Percentiles rank a stretch among this genome's conserved stretches.
phyloP scores from a whole-genome alignment of 2,888 invertebrate genomes.

The Ischnura elegans region DNA sequence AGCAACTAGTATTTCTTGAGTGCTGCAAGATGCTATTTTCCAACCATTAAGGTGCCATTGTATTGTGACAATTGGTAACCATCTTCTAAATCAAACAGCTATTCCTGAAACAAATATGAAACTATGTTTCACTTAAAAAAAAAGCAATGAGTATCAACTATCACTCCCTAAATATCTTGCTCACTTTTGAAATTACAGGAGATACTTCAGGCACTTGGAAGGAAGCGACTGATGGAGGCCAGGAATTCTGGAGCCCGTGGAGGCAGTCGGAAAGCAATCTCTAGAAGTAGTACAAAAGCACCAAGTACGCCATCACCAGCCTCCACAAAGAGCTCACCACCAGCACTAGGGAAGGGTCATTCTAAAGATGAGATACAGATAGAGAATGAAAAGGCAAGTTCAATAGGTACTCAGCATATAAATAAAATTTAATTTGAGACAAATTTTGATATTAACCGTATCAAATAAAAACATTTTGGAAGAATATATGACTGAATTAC shows the following conservation, averaged over 20 bases:
- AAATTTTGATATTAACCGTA: no score
- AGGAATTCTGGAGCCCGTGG: slow-evolving; percentile 68
- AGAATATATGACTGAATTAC: no score
- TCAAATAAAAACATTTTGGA: no score
- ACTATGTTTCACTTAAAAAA: no score
- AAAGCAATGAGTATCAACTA: not conserved
- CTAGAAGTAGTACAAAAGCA: slow-evolving; percentile 71
- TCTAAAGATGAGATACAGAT: slow-evolving; percentile 40
- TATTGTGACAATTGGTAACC: no score
- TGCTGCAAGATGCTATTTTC: no score
- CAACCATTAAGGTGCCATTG: no score
- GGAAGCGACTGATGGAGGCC: slow-evolving; percentile 81
- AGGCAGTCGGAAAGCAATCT: slow-evolving; percentile 73
- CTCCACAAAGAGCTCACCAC: slow-evolving; percentile 67
- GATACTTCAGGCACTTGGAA: slow-evolving; percentile 92
- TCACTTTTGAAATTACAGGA: slow-evolving; percentile 78
- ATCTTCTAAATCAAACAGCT: no score
- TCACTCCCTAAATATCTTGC: not conserved
- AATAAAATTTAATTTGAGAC: no score
- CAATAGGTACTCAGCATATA: no score
- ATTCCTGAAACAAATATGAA: no score
- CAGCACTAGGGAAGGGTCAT: slow-evolving; percentile 48
- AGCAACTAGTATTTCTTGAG: no score
- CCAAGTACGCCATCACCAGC: slow-evolving; percentile 51
- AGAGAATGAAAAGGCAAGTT: slow-evolving; percentile 43